Conservation (phyloP, 2,113 vertebrate genomes). For the Leucoraja erinaceus region DNA sequence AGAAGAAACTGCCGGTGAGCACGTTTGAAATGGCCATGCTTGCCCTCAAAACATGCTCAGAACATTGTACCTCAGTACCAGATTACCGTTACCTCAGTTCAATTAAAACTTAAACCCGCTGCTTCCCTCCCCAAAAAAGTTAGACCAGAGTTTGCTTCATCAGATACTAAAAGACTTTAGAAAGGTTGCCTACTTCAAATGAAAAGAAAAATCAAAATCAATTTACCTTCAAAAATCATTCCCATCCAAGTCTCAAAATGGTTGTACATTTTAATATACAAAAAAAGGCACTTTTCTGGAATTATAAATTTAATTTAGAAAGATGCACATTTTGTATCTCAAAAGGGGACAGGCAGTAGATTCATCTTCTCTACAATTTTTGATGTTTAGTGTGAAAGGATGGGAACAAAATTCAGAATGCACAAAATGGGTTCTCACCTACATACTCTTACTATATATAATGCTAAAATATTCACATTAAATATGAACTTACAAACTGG, state of each 20-base stretch:
- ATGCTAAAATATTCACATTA: slow-evolving; percentile 38
- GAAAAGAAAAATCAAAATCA: not conserved
- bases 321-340: slow-evolving; percentile 36
- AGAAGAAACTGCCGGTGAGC: slow-evolving; percentile 2
- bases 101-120: not conserved
- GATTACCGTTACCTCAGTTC: not conserved
- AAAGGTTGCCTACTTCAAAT: not conserved
- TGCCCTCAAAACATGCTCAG: not conserved
- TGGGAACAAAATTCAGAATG: not conserved
- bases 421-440: slow-evolving; percentile 12
- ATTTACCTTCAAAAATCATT: slow-evolving; percentile 21
- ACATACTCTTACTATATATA: slow-evolving; percentile 29
- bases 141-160: not conserved
- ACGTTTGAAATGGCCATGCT: not conserved
- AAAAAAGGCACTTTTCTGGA: slow-evolving; percentile 35
- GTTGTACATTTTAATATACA: slow-evolving; percentile 25
- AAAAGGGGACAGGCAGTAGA: slow-evolving; percentile 27
- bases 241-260: not conserved
- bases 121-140: not conserved
- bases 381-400: not conserved
- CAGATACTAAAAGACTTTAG: not conserved
- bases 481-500: slow-evolving; percentile 35
- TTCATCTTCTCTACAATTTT: slow-evolving; percentile 30
- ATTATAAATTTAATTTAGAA: slow-evolving; percentile 36
- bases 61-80: not conserved